Evolutionary conservation across 2,113 vertebrate species (phyloP), one percentile per base, ranked within the genome.

Genomic region (Noctilio leporinus): DNA sequence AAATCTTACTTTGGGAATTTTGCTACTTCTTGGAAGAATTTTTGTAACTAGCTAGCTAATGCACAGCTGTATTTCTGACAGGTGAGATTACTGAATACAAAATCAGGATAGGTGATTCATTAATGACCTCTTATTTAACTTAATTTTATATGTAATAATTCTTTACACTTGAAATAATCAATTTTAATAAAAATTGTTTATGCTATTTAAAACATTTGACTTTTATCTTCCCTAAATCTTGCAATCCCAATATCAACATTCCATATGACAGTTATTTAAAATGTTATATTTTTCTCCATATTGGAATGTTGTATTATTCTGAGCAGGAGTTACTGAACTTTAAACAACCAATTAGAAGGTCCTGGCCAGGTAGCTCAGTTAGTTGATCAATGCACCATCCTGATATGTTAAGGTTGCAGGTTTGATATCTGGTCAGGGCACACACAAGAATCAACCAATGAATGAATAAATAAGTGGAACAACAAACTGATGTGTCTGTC

Each of bases 151-250:
- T 55, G 0, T 80, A 43, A 45, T 89, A 43, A 70, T 75, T 81
- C 30, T 93, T 91, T 55, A 80, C 14, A 45, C 10, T 59, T 89
- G 45, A 95, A 93, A 67, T 53, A 22, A 92, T 64, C 1, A 47
- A 67, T 55, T 35, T 93, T 84, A 93, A 64, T 81, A 86, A 88
- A 85, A 85, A 24, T 1, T 51, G 10, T 83, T 73, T 77, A 67
- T 38, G 24, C 73, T 65, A 30, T 78, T 90, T 84, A 91, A 94
- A 78, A 73, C 57, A 81, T 70, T 91, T 91, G n/a, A 76, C 53
- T 82, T 10, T 43, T 72, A 67, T 53, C 49, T 45, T 76, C 26
- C 33, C 19, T 51, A 59, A 53, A 67, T 67, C 43, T 92, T 83
- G 10, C 30, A 86, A 35, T 47, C 70, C 19, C 1, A 75, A 12